These are phyloP conservation scores for Psittacula cyanocephala DNA, from an alignment of 2,113 vertebrate species.

Conservation along the genomic window DNA sequence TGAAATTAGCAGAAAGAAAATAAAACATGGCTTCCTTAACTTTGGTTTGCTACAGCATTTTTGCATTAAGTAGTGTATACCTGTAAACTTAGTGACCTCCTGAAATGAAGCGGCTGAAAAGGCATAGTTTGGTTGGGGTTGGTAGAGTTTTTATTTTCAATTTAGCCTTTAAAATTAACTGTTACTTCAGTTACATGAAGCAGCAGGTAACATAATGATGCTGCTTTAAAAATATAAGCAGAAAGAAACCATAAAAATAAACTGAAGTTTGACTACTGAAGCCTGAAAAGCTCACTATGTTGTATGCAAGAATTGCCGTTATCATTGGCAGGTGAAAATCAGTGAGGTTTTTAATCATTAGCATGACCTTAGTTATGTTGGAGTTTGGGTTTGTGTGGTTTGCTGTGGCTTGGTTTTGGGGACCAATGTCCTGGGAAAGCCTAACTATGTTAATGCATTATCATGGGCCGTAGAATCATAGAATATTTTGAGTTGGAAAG, in stretches of 20 bases:
- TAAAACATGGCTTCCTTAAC: background rate
- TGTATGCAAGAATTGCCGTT: background rate
- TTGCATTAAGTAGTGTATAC: background rate
- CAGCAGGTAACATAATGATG: background rate
- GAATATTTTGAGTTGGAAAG: background rate
- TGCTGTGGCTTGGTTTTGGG: background rate
- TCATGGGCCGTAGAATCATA: background rate
- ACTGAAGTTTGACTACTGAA: background rate
- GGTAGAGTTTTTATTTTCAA: background rate
- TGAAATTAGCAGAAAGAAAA: background rate
- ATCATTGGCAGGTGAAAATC: background rate
- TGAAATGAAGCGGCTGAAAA: background rate
- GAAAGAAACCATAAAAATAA: background rate
- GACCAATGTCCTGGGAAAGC: background rate
- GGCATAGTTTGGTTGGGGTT: background rate
- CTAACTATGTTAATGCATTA: background rate
- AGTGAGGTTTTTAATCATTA: background rate
- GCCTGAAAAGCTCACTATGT: background rate
- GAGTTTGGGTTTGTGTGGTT: background rate
- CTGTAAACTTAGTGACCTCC: background rate
- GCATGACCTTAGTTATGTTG: background rate
- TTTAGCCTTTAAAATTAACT: background rate
- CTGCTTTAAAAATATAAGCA: background rate
- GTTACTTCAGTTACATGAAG: background rate
- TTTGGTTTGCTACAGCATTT: background rate